These are phyloP conservation scores for Aradophagus sp. DNA, from an alignment of 1,140 invertebrate genomes.

Conservation along the genomic window DNA sequence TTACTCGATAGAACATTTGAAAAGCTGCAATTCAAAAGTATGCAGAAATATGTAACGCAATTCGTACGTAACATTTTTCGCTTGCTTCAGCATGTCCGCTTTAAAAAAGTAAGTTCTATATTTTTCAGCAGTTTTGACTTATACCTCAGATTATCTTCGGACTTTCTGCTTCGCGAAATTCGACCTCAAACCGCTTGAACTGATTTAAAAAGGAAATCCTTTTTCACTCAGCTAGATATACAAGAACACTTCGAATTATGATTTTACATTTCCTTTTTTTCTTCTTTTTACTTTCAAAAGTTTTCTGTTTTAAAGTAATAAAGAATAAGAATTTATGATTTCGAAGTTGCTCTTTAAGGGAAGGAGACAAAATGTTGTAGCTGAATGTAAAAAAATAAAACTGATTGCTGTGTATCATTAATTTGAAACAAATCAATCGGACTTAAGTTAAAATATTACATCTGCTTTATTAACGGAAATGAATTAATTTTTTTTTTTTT, in stretches of 20 bases:
- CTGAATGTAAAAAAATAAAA: too few relatives aligned
- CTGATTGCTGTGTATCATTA: too few relatives aligned
- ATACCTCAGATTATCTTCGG: constrained; percentile 48
- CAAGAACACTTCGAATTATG: constrained; percentile 53
- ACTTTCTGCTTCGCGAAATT: constrained; percentile 43
- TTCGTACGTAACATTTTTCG: constrained; percentile 3
- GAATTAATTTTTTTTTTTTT: too few relatives aligned
- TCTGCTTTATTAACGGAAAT: too few relatives aligned
- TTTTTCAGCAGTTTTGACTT: constrained; percentile 51
- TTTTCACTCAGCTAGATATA: constrained; percentile 49
- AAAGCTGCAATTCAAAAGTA: too few relatives aligned
- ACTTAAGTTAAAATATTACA: too few relatives aligned
- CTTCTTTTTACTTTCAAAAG: constrained; percentile 32
- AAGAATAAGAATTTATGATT: constrained; percentile 44
- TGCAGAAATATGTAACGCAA: constrained; percentile 1
- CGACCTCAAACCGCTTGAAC: constrained; percentile 48
- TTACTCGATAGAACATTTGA: too few relatives aligned
- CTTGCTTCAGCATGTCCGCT: constrained; percentile 20
- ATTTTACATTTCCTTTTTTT: constrained; percentile 34
- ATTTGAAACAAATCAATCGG: constrained; percentile 8
- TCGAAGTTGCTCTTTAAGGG: constrained; percentile 22
- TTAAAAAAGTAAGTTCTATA: constrained; percentile 40
- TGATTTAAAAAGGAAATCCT: constrained; percentile 53
- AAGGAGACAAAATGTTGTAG: too few relatives aligned
- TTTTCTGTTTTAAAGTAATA: constrained; percentile 19